Evolutionary conservation across 2,797 vertebrate species (phyloP).

Genomic region (Pteropus rufus): DNA sequence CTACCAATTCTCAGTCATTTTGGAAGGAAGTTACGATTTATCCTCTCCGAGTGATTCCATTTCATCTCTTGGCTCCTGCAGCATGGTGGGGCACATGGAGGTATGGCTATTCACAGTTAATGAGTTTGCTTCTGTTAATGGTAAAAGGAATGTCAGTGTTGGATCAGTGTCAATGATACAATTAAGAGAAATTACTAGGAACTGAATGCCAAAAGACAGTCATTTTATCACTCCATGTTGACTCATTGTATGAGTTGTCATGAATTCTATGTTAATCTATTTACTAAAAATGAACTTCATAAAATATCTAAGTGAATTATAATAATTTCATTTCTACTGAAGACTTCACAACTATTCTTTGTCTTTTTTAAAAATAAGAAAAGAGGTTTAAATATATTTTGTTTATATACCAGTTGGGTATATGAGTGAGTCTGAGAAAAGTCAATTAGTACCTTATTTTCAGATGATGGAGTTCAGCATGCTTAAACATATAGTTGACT

Average conservation of each 20-base stretch:
- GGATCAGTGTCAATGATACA: neutral
- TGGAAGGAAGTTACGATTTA: neutral
- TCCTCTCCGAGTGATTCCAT: neutral
- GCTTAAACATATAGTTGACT: neutral
- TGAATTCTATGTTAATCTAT: neutral
- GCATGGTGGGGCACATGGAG: neutral
- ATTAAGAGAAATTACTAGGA: neutral
- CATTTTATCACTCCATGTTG: neutral
- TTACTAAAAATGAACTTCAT: neutral
- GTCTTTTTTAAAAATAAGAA: neutral
- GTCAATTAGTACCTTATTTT: neutral
- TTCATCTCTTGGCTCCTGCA: neutral
- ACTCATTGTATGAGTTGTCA: neutral
- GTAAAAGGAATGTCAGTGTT: neutral
- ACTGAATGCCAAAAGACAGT: neutral
- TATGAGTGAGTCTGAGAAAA: neutral
- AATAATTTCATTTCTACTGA: neutral
- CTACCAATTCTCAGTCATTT: conserved; percentile 48
- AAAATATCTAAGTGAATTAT: neutral
- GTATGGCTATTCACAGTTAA: conserved; percentile 38
- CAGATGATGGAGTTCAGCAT: neutral
- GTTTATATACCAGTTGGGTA: neutral
- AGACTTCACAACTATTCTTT: neutral
- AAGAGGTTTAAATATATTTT: neutral
- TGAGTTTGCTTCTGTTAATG: neutral